A percentile compares a stretch with the other conserved stretches of the same genome.
These are phyloP conservation scores for Marasmarcha lunaedactyla DNA, from an alignment of 2,888 invertebrate species.

Conservation along the genomic window DNA sequence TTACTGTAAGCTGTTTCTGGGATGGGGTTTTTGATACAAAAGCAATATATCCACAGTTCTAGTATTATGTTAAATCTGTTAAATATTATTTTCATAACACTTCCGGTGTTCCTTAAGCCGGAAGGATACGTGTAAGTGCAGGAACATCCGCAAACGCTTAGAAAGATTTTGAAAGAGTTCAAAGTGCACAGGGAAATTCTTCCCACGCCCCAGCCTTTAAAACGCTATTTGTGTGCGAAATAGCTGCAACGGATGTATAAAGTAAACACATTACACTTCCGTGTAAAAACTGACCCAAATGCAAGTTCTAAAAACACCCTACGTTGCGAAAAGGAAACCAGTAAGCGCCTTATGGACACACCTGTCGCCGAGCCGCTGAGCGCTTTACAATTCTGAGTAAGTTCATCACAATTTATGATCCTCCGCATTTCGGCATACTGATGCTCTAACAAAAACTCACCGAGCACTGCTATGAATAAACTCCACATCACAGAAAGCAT, in stretches of 20 bases:
- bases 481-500: not conserved
- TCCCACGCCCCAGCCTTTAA: too few relatives aligned
- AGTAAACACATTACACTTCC: too few relatives aligned
- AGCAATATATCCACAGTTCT: too few relatives aligned
- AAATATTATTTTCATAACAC: too few relatives aligned
- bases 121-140: not conserved
- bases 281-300: not conserved
- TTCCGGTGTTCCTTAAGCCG: not conserved
- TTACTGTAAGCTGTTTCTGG: not conserved
- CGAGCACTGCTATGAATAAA: not conserved
- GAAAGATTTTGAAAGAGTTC: too few relatives aligned
- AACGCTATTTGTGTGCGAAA: too few relatives aligned
- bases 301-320: constrained; percentile 12
- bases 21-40: too few relatives aligned
- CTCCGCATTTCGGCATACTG: not conserved
- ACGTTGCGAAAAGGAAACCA: constrained; percentile 26
- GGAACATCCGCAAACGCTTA: not conserved
- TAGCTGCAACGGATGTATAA: too few relatives aligned
- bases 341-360: constrained; percentile 29
- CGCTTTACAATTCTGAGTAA: constrained; percentile 10
- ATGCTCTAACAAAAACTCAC: not conserved
- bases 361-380: constrained; percentile 20
- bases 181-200: too few relatives aligned
- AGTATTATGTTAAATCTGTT: too few relatives aligned
- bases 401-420: not conserved